A percentile compares a stretch with the other conserved stretches of the same genome.
Evolutionary conservation across 2,888 invertebrate species (phyloP).

Genomic region (Amiota mariae): DNA sequence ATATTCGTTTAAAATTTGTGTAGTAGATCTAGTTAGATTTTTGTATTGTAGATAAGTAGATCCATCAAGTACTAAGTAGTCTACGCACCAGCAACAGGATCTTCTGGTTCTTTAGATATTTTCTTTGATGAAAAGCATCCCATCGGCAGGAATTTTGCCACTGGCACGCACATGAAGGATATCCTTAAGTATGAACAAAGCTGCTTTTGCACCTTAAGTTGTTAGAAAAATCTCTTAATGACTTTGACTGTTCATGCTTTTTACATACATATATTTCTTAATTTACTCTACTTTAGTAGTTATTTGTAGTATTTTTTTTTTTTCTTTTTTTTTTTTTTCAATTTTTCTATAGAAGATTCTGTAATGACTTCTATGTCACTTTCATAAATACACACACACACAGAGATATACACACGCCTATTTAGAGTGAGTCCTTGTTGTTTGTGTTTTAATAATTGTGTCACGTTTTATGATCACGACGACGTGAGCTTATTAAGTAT

Average conservation of each 20-base stretch:
- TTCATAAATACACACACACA: no score
- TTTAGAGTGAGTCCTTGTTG: background rate
- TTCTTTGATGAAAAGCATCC: slow-evolving; percentile 16
- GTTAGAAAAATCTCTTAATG: no score
- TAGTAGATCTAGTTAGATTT: no score
- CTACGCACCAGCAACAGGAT: slow-evolving; percentile 6
- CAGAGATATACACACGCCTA: no score
- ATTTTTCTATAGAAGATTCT: background rate
- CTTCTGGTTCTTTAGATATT: background rate
- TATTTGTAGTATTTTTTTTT: slow-evolving; percentile 1
- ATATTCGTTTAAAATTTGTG: no score
- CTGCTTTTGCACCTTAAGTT: no score
- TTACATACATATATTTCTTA: no score
- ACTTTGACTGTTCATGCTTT: no score
- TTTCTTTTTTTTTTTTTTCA: background rate
- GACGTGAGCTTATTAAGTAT: background rate
- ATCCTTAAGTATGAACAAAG: no score
- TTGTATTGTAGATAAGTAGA: no score
- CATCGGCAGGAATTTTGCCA: background rate
- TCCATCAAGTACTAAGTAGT: background rate
- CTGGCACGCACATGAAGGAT: no score
- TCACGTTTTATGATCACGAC: slow-evolving; percentile 8
- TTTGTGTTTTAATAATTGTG: background rate
- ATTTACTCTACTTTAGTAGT: background rate
- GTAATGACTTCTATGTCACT: background rate